Evolutionary conservation across 2,113 vertebrate genomes (phyloP).

Genomic region (Tetrax tetrax): DNA sequence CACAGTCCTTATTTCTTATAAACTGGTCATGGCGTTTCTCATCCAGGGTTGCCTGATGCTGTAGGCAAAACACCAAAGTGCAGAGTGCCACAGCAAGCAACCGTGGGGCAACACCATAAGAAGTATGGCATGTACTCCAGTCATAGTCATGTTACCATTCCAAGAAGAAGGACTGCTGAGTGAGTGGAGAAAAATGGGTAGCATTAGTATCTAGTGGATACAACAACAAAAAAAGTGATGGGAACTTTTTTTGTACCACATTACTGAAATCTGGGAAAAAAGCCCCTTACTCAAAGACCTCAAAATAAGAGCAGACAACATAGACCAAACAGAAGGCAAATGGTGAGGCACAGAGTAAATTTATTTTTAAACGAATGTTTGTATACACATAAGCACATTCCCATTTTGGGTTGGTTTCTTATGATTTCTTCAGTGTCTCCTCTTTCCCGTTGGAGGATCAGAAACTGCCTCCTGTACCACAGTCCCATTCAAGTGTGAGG

Average conservation of each 20-base stretch:
- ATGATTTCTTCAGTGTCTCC: background rate
- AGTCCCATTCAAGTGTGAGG: background rate
- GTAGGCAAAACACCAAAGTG: background rate
- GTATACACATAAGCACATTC: background rate
- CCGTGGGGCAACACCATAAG: rapidly evolving
- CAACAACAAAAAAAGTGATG: background rate
- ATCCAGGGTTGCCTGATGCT: background rate
- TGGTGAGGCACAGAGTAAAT: background rate
- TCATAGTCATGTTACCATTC: background rate
- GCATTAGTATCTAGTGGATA: background rate
- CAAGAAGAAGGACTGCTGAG: background rate
- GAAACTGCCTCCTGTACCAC: background rate
- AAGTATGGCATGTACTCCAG: background rate
- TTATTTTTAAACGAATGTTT: background rate
- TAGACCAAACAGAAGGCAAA: background rate
- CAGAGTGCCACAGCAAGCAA: background rate
- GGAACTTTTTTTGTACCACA: background rate
- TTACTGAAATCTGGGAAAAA: background rate
- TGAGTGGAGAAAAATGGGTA: background rate
- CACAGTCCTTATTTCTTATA: background rate
- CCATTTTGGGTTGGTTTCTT: background rate
- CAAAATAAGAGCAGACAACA: background rate
- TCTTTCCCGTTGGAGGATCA: rapidly evolving
- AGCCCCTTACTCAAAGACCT: background rate
- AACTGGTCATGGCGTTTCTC: background rate